Conservation (phyloP, 2,888 invertebrate genomes). For the Caenorhabditis imperialis region DNA sequence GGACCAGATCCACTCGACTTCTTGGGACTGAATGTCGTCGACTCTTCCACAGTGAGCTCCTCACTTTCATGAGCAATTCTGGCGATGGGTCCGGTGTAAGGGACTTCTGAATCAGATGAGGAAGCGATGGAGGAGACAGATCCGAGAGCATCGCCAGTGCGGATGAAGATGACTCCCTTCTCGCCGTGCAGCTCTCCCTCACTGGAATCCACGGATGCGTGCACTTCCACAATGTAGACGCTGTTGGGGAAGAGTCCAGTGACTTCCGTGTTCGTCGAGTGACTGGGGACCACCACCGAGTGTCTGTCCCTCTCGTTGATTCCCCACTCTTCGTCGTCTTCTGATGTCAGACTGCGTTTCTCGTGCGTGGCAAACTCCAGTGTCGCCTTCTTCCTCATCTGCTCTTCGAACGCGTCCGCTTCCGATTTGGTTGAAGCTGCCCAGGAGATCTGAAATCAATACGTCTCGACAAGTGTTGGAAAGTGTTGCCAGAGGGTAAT, state of each 20-base stretch:
- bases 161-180: conserved; percentile 70
- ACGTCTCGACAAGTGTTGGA: background rate
- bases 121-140: too few relatives aligned
- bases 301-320: conserved; percentile 48
- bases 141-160: conserved; percentile 50
- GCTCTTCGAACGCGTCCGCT: conserved; percentile 61
- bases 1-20: background rate
- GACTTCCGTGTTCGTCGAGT: conserved; percentile 67
- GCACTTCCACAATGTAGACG: conserved; percentile 73
- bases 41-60: conserved; percentile 24
- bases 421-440: conserved; percentile 53
- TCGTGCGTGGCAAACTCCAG: conserved; percentile 54
- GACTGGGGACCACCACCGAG: conserved; percentile 67
- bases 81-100: conserved; percentile 7
- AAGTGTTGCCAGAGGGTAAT: too few relatives aligned
- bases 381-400: conserved; percentile 48
- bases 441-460: conserved; percentile 60
- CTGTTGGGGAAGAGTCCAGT: conserved; percentile 65
- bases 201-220: conserved; percentile 71
- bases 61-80: conserved; percentile 35
- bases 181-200: conserved; percentile 75
- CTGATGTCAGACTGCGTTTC: conserved; percentile 46
- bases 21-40: background rate
- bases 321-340: conserved; percentile 42
- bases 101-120: background rate